Evolutionary conservation across 2,113 vertebrate genomes (phyloP).

Genomic region (Ranitomeya imitator): DNA sequence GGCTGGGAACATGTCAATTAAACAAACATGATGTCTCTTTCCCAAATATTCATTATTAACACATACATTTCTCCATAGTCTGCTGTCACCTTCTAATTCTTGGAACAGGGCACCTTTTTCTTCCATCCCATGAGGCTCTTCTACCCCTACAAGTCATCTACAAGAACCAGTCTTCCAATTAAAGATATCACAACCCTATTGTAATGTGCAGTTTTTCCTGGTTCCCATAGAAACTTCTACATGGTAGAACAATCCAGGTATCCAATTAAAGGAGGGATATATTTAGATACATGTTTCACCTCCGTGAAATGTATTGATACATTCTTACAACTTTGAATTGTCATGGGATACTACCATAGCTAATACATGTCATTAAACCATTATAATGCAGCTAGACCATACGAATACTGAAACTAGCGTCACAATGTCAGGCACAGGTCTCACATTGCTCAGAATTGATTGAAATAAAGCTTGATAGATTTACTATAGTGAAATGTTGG

Average conservation of each 20-base stretch:
- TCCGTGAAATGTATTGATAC: conserved; percentile 15
- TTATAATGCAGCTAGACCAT: background rate
- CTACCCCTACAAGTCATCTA: conserved; percentile 52
- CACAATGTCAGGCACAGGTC: conserved; percentile 14
- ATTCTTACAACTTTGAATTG: background rate
- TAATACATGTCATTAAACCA: background rate
- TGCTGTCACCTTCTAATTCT: conserved; percentile 48
- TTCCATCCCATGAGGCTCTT: conserved; percentile 46
- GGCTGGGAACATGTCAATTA: conserved; percentile 50
- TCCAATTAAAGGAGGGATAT: conserved; percentile 50
- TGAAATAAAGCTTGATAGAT: background rate
- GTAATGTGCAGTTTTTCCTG: conserved; percentile 31
- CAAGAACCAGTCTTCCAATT: conserved; percentile 50
- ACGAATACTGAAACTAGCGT: background rate
- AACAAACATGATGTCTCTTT: conserved; percentile 45
- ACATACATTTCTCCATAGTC: conserved; percentile 40
- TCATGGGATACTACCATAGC: background rate
- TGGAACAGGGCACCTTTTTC: conserved; percentile 22
- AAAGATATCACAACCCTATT: conserved; percentile 39
- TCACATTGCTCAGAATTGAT: conserved; percentile 1
- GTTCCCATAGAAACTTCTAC: conserved; percentile 57
- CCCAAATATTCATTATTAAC: conserved; percentile 55
- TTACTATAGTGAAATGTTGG: background rate
- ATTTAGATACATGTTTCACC: conserved; percentile 27
- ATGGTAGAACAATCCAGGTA: conserved; percentile 26